Evolutionary conservation across 2,888 invertebrate species (phyloP), one percentile per base, ranked within the genome.

Genomic region (Rapana venosa): DNA sequence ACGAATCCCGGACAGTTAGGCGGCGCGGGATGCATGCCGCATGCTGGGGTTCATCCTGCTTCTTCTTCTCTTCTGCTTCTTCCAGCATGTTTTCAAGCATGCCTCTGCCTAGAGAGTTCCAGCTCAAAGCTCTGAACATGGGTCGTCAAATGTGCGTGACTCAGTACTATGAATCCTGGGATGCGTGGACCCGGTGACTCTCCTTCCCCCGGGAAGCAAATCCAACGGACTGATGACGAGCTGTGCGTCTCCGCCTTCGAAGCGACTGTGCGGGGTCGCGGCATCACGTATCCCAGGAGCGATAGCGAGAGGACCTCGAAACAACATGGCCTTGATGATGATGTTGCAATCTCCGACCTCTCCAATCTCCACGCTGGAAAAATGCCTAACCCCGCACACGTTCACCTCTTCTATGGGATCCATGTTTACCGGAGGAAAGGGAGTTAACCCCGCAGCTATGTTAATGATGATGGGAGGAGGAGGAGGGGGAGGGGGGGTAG

Each of bases 401-500:
- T 0, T 87, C 5, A 89, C 58, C 74, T n/a, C 36, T 32, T 32
- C 81, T 26, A 26, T 88, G 84, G 17, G 26, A 4, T 56, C 36
- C 36, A 88, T 88, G 88, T 13, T 79, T 47, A 8, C 47, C 8
- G 47, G 47, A 8, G 47, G 47, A 2, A 47, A 47, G 13, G 66
- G 66, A 66, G 35, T 70, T 56, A 77, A 85, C 85, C 84, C 84
- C 0, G 35, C 88, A 15, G 17, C 36, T 32, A 88, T 88, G 88
- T 70, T 89, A 85, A 61, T 89, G 89, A 84, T 89, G 89, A 89
- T 85, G 89, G 74, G 74, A 2, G 81, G 79, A 1, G 79, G 79
- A 4, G 79, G n/a, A 13, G 66, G 66, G 8, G 77, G 74, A 11
- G 74, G 74, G 26, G 74, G 74, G 0, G 87, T 56, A 2, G 47